phyloP scores from a whole-genome alignment of 1,140 invertebrate genomes.

The Drosophila sp. region DNA sequence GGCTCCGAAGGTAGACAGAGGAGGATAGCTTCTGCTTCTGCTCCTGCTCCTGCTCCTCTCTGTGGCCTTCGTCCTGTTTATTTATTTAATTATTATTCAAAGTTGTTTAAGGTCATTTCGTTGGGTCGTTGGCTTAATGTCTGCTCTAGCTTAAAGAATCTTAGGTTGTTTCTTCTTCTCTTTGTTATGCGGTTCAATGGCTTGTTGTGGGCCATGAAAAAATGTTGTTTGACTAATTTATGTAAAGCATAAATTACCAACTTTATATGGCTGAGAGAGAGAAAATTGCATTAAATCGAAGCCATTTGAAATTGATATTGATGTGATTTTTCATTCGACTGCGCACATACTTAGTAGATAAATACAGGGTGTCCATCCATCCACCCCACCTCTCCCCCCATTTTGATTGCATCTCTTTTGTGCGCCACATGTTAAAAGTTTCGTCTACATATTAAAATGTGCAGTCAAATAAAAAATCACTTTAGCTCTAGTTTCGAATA shows the following conservation, averaged over 20 bases:
- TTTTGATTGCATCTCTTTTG: slow-evolving; percentile 3
- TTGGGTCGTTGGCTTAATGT: slow-evolving; percentile 60
- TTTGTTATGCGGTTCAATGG: slow-evolving; percentile 51
- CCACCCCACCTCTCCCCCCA: neutral
- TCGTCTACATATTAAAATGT: slow-evolving; percentile 38
- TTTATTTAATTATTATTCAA: slow-evolving; percentile 80
- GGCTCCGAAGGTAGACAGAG: neutral
- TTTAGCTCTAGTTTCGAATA: slow-evolving; percentile 20
- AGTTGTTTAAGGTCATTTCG: slow-evolving; percentile 36
- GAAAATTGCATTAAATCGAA: slow-evolving; percentile 44
- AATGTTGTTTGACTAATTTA: slow-evolving; percentile 61
- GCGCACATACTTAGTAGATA: slow-evolving; percentile 23
- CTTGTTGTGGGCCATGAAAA: slow-evolving; percentile 41
- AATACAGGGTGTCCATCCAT: neutral
- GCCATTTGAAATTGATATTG: slow-evolving; percentile 26
- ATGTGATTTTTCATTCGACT: slow-evolving; percentile 46
- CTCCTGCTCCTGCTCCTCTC: too few species aligned
- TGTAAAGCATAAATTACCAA: slow-evolving; percentile 49
- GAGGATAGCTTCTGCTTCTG: neutral
- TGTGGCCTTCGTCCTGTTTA: slow-evolving; percentile 47
- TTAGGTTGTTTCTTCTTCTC: slow-evolving; percentile 14
- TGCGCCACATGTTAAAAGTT: slow-evolving; percentile 15
- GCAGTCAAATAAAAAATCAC: slow-evolving; percentile 42
- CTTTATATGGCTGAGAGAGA: neutral
- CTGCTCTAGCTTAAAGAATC: slow-evolving; percentile 38